Evolutionary conservation across 2,113 vertebrate species (phyloP), one percentile per base, ranked within the genome.

Genomic region (Myodes glareolus): DNA sequence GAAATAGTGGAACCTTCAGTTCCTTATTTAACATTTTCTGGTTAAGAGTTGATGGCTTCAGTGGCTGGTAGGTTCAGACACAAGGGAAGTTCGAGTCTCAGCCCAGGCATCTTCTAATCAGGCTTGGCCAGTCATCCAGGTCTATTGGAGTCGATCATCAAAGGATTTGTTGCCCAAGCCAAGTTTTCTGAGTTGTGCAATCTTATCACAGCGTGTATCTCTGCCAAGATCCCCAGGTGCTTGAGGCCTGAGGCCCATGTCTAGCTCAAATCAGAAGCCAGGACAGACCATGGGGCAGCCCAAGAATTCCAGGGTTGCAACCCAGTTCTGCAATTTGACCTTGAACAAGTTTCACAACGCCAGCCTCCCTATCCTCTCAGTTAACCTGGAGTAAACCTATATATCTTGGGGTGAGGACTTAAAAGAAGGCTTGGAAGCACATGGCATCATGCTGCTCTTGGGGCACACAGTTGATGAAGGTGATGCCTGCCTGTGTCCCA

Each of bases 401-500:
- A 50, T 27, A 25, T 77, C 68, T 75, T 61, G 17, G 23, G 17
- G 29, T 72, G 63, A 21, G 39, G 29, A 39, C 87, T 70, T 23
- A 52, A 75, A 68, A n/a, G 58, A 65, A 77, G 52, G n/a, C 33
- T 89, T 1, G 70, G 50, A 68, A 0, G 3, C 61, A 27, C 21
- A 1, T 73, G 33, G 8, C 17, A 16, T 63, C 10, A 1, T 23
- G 19, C 33, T 70, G 55, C 10, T 14, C 2, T 77, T 58, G 4
- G 7, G 5, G 13, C 36, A 23, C 3, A 45, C 45, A 13, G 50
- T 94, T 31, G n/a, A 42, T 21, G 19, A 76, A 36, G 45, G 65
- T 36, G 27, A 63, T 4, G 7, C 50, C 31, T 2, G 42, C 50
- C 75, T 6, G 21, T 4, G 8, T 23, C 0, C 76, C 0, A 1